Evolutionary conservation across 92 coral and sea anemone species (phyloP), one percentile per base, ranked within the genome.

Genomic region (Zoanthus solanderi): DNA sequence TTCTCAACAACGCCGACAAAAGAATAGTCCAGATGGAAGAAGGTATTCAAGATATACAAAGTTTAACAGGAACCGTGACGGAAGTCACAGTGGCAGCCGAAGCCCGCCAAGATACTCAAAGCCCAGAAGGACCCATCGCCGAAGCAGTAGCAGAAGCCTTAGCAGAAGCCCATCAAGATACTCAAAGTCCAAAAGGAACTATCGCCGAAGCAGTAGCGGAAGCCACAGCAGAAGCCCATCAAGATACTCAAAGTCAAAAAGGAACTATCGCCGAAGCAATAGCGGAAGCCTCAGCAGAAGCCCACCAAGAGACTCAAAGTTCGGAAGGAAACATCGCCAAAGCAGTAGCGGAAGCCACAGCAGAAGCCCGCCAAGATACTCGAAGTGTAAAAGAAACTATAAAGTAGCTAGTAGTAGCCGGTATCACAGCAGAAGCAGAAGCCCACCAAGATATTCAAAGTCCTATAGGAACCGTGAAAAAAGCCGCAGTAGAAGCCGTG

Each of bases 201-300:
- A 50, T 50, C 16, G 76, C 13, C 45, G 54, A 74, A 42, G 8
- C 18, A 14, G 54, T 13, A 17, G 29, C 29, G 9, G 75, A 45
- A 66, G 84, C 28, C 53, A 53, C 4, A 23, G 76, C 23, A 66
- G 72, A 30, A 66, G 72, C 9, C 32, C 32, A n/a, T 13, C 72
- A 50, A 50, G 56, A 50, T 50, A 50, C 56, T 0, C 56, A 50
- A 50, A 50, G 56, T 0, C 11, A 0, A 11, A 7, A 0, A 50
- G 56, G 12, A 50, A 9, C 56, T 7, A 50, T 50, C 16, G 76
- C 13, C 45, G 54, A 74, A 42, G 8, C 18, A 14, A 28, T 13
- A 17, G 29, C 29, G 9, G 75, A 45, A 66, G 85, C 29, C 73
- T 42, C 6, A 23, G 76, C 23, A 81, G 72, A 45, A 81, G 63